Percentiles rank a stretch among this genome's conserved stretches.
Conservation (phyloP, 2,797 vertebrate species). For the Coranthus polyacanthus region DNA sequence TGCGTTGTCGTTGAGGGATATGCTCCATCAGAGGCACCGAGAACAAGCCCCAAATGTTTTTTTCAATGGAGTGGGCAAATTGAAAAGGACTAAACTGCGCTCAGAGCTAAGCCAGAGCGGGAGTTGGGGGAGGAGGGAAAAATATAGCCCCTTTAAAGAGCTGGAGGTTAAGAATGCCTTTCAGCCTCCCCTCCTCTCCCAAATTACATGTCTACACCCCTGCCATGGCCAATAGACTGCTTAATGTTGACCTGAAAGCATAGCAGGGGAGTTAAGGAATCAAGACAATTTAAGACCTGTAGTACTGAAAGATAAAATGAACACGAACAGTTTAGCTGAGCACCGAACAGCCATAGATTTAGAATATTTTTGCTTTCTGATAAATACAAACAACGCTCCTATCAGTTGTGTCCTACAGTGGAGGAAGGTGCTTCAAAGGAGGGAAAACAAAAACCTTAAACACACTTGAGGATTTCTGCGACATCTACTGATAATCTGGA, state of each 20-base stretch:
- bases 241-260: constrained; percentile 78
- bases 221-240: constrained; percentile 77
- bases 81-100: constrained; percentile 87
- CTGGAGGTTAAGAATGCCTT: constrained; percentile 83
- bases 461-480: not conserved
- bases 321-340: constrained; percentile 25
- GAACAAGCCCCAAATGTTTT: constrained; percentile 76
- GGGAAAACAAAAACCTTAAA: constrained; percentile 2
- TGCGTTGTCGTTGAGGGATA: constrained; percentile 63
- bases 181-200: constrained; percentile 75
- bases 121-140: constrained; percentile 77
- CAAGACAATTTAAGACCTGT: constrained; percentile 64
- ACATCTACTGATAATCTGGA: constrained; percentile 12
- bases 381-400: not conserved
- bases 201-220: constrained; percentile 85
- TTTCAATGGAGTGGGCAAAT: constrained; percentile 87
- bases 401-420: not conserved
- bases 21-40: constrained; percentile 63
- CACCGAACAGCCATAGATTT: not conserved
- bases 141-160: constrained; percentile 87
- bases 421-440: not conserved
- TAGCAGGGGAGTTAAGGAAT: constrained; percentile 70
- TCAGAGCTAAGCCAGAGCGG: constrained; percentile 78
- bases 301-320: constrained; percentile 53
- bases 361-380: not conserved